Evolutionary conservation across 2,888 invertebrate species (phyloP), one percentile per base, ranked within the genome.

Genomic region (Dryadula phaetusa): DNA sequence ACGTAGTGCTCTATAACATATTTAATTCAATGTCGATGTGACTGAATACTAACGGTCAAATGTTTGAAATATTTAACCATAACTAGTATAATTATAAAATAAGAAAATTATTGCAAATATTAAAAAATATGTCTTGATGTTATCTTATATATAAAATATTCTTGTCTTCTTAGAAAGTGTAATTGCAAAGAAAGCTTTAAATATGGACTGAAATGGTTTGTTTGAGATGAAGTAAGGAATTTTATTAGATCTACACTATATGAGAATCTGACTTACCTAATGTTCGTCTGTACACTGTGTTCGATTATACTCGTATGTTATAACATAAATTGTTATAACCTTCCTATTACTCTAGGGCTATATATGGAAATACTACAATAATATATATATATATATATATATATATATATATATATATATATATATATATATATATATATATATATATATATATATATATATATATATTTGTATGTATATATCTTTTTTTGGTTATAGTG

Each of bases 181-280:
- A 46, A 34, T 32, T 34, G 5, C 18, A 22, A 54, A 22, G 32
- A 56, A n/a, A 62, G 49, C 47, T 22, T 37, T 62, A 49, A 49
- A 37, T 34, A 25, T 47, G 62, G 42, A 53, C 52, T 63, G 49
- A 63, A 32, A 56, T 25, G 40, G 16, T 25, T 40, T n/a, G 16
- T 25, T 40, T 40, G 25, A 22, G 14, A 16, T 8, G 22, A 16
- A 10, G 25, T 40, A 16, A 16, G 16, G 10, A 10, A 25, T 56
- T n/a, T 40, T 25, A 25, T 8, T 25, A 56, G 40, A 22, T 25
- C 4, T 40, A 22, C 40, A n/a, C 7, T 14, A 22, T 40, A 40
- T 40, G n/a, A 22, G 4, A 37, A 22, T 25, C 10, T 40, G 10
- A 40, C 56, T 25, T 40, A 56, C 49, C 28, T 18, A 52, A 52